Evolutionary conservation across 2,113 vertebrate genomes (phyloP), one percentile per base, ranked within the genome.

Genomic region (Myxocyprinus asiaticus): DNA sequence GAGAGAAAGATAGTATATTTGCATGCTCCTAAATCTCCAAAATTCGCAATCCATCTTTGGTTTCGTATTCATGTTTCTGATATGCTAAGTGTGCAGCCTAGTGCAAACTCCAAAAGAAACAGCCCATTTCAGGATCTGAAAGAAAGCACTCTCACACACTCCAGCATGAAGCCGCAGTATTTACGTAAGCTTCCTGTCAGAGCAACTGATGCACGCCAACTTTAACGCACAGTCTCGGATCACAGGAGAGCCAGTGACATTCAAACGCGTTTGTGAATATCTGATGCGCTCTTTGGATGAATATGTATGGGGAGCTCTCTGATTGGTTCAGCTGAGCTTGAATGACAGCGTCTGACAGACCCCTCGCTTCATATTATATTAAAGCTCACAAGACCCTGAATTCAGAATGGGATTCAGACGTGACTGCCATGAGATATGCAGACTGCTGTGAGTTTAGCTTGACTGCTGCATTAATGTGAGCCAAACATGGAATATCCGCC

Each of bases 341-440:
- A 62, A 5, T 72, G 77, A 5, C 61, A 14, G 65, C 81, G 77
- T 58, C 86, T 87, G 89, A 89, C 90, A 86, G 84, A 88, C 22
- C 22, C 22, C 22, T 83, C 88, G 79, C 85, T 90, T 91, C 90
- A 91, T 90, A 80, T 90, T 90, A 91, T 90, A 91, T 90, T 90
- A 88, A 91, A 89, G 87, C 88, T 88, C 87, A 88, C 86, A 76
- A 86, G 83, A 69, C 66, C 83, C 79, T 67, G 77, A 84, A 91
- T 90, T 85, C 88, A 91, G 90, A 89, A 33, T 33, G 22, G 22
- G 22, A 33, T 90, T 91, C 89, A 91, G 88, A 91, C 83, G 85
- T 88, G 91, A 82, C 86, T 12, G n/a, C 9, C 11, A 17, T 78
- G 33, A 64, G 15, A 79, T 71, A 71, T 45, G 33, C 51, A 71